phyloP scores from a whole-genome alignment of 2,797 vertebrate species.

The Eulemur mongoz region DNA sequence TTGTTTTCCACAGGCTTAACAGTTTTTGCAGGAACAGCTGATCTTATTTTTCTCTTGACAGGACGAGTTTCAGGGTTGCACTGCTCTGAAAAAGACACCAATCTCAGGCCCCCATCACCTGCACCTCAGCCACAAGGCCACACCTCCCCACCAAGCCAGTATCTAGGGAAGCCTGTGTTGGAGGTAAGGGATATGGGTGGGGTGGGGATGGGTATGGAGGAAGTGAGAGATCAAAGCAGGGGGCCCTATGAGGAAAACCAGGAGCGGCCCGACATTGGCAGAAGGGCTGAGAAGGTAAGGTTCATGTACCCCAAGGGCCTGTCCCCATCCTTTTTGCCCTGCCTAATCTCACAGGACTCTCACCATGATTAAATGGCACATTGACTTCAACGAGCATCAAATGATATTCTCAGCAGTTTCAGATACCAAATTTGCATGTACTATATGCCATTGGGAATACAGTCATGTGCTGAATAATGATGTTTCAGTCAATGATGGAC shows the following conservation, averaged over 20 bases:
- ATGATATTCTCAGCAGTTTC: neutral
- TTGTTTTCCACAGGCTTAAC: conserved; percentile 11
- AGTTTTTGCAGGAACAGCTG: conserved; percentile 16
- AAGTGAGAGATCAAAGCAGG: neutral
- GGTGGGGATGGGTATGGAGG: neutral
- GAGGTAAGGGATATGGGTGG: neutral
- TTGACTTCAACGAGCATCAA: neutral
- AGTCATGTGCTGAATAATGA: neutral
- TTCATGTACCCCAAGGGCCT: neutral
- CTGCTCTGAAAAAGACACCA: conserved; percentile 80
- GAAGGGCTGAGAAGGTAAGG: neutral
- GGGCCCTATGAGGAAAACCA: neutral
- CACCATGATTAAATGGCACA: neutral
- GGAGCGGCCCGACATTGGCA: neutral
- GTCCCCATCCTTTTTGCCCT: neutral
- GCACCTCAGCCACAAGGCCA: neutral
- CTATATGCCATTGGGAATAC: neutral
- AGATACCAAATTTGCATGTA: neutral
- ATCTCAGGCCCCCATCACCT: neutral
- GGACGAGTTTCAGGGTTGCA: conserved; percentile 79
- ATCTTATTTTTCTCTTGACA: neutral
- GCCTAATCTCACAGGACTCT: neutral
- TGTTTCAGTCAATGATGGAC: neutral
- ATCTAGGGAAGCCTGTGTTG: neutral
- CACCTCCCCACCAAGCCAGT: neutral